phyloP scores from a whole-genome alignment of 1,140 invertebrate species.

The Drosophila trapezifrons region DNA sequence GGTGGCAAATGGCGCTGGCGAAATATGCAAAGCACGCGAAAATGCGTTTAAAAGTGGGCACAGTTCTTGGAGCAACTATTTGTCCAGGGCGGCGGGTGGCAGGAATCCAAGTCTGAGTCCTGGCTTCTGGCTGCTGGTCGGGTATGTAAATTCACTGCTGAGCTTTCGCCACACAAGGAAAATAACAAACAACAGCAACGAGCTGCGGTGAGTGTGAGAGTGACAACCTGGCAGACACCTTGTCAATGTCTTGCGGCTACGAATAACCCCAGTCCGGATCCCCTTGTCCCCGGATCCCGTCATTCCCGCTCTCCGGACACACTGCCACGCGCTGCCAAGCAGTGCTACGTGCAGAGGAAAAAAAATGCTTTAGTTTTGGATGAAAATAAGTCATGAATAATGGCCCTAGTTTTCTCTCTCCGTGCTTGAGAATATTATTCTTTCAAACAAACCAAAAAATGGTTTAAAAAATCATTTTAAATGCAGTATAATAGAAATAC shows the following conservation, averaged over 20 bases:
- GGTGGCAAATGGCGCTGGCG: conserved; percentile 29
- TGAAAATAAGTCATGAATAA: no score
- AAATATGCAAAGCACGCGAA: conserved; percentile 62
- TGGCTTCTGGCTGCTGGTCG: conserved; percentile 8
- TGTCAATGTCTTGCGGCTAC: conserved; percentile 70
- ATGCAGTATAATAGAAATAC: not conserved
- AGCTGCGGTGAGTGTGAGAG: conserved; percentile 58
- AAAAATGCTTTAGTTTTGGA: no score
- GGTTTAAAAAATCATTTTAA: not conserved
- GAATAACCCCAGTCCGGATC: conserved; percentile 45
- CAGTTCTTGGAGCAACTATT: conserved; percentile 36
- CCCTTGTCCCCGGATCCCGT: conserved; percentile 1
- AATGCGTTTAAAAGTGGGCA: conserved; percentile 57
- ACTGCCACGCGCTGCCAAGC: conserved; percentile 1
- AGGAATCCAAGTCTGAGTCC: conserved; percentile 3
- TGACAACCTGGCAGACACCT: conserved; percentile 59
- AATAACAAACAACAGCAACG: conserved; percentile 36
- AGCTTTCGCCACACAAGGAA: conserved; percentile 23
- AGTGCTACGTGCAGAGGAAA: conserved; percentile 1
- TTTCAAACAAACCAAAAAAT: not conserved
- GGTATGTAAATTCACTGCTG: conserved; percentile 49
- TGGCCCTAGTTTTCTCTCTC: no score
- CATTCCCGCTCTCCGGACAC: conserved; percentile 9
- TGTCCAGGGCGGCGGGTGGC: not conserved
- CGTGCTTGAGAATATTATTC: no score